Percentiles rank a stretch among this genome's conserved stretches.
Evolutionary conservation across 2,888 invertebrate genomes (phyloP).

Genomic region (Hyposoter didymator): DNA sequence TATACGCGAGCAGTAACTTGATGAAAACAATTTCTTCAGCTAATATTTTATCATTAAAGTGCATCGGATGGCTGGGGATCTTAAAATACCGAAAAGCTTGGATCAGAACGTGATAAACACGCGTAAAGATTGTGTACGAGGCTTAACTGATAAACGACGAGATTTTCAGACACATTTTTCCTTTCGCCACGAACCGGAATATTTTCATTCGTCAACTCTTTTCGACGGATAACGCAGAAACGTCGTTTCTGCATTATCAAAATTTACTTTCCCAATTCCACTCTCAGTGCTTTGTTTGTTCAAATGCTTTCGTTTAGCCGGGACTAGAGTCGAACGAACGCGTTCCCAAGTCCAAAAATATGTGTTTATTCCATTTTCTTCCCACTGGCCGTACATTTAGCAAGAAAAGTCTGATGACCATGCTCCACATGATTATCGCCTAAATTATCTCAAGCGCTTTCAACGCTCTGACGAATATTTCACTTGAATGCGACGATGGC

Average conservation of each 20-base stretch:
- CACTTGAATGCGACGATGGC: slow-evolving; percentile 88
- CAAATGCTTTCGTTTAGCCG: no score
- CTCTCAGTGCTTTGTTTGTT: not conserved
- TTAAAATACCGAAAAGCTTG: slow-evolving; percentile 1
- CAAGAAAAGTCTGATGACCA: not conserved
- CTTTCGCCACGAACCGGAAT: not conserved
- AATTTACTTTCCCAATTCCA: not conserved
- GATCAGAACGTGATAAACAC: slow-evolving; percentile 40
- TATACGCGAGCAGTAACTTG: not conserved
- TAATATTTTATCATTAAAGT: not conserved
- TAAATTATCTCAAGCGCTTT: no score
- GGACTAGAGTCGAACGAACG: not conserved
- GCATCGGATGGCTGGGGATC: not conserved
- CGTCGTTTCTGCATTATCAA: not conserved
- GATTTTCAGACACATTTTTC: slow-evolving; percentile 18
- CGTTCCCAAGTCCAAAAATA: not conserved
- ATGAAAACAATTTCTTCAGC: not conserved
- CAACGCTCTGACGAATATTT: slow-evolving; percentile 23
- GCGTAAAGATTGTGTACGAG: not conserved
- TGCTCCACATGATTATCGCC: not conserved
- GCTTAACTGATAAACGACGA: slow-evolving; percentile 27
- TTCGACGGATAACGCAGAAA: not conserved
- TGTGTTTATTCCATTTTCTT: not conserved
- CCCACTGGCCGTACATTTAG: not conserved
- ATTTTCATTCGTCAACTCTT: not conserved